Percentiles rank a stretch among this genome's conserved stretches.
Evolutionary conservation across 2,797 vertebrate genomes (phyloP).

Genomic region (Botia almorhae): DNA sequence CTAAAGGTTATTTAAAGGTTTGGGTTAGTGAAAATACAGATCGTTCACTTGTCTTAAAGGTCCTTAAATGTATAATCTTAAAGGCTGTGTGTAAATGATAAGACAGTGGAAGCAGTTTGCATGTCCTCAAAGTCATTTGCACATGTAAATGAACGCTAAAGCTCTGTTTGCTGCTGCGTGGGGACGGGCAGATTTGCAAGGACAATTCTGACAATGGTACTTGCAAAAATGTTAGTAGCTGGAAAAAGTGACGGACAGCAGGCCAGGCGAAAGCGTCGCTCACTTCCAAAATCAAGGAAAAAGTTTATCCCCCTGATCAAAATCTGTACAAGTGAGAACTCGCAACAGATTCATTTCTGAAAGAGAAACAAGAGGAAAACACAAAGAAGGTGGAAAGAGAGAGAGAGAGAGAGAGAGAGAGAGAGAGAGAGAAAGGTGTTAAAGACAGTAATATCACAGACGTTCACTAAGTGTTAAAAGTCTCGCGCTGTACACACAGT

Average conservation of each 20-base stretch:
- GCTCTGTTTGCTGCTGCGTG: constrained; percentile 21
- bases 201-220: constrained; percentile 13
- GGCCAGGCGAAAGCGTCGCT: constrained; percentile 81
- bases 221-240: constrained; percentile 64
- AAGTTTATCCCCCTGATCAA: constrained; percentile 93
- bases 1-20: neutral
- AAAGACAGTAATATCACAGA: constrained; percentile 60
- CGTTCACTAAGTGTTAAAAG: neutral
- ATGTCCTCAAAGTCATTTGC: constrained; percentile 16
- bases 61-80: neutral
- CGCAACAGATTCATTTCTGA: constrained; percentile 92
- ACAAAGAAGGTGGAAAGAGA: constrained; percentile 24
- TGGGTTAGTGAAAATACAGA: constrained; percentile 15
- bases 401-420: no score
- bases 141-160: constrained; percentile 20
- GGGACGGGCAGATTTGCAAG: constrained; percentile 16
- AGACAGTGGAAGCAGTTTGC: neutral
- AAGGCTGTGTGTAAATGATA: neutral
- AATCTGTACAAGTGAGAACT: constrained; percentile 93
- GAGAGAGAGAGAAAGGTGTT: constrained; percentile 35
- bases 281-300: constrained; percentile 98
- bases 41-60: neutral
- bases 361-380: constrained; percentile 72
- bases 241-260: constrained; percentile 64
- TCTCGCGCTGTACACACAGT: constrained; percentile 20